Evolutionary conservation across 2,113 vertebrate genomes (phyloP).

Genomic region (Micronisus gabar): DNA sequence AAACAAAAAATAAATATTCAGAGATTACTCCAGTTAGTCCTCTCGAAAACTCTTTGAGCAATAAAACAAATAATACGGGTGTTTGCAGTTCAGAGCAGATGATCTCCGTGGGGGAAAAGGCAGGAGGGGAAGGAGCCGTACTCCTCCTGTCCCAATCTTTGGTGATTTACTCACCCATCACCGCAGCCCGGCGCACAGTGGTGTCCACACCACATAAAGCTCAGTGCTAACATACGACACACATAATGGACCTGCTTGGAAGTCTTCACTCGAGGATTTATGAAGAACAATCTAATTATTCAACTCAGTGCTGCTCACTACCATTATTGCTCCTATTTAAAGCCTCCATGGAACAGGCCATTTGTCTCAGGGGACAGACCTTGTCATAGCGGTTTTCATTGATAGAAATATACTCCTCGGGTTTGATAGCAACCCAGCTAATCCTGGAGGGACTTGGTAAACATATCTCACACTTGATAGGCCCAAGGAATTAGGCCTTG

Average conservation of each 20-base stretch:
- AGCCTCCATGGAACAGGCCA: slow-evolving; percentile 51
- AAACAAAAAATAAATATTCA: slow-evolving; percentile 59
- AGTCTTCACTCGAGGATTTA: slow-evolving; percentile 63
- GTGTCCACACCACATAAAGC: slow-evolving; percentile 54
- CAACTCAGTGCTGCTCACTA: slow-evolving; percentile 59
- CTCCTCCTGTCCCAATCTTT: neutral
- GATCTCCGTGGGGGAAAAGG: neutral
- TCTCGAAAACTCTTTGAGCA: neutral
- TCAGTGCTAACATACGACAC: slow-evolving; percentile 38
- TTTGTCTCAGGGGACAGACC: slow-evolving; percentile 69
- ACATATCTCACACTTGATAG: slow-evolving; percentile 47
- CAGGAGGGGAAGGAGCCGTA: neutral
- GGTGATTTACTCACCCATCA: slow-evolving; percentile 42
- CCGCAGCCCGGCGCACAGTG: neutral
- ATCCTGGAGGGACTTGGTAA: slow-evolving; percentile 38
- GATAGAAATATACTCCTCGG: slow-evolving; percentile 39
- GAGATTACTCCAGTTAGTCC: neutral
- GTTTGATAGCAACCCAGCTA: slow-evolving; percentile 53
- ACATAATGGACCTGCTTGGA: slow-evolving; percentile 55
- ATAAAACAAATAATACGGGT: neutral
- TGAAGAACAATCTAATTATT: slow-evolving; percentile 69
- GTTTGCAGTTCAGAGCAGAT: slow-evolving; percentile 9
- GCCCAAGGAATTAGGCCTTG: slow-evolving; percentile 2
- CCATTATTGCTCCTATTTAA: slow-evolving; percentile 63
- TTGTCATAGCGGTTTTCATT: slow-evolving; percentile 53